These are phyloP conservation scores for Trachelus stipa DNA, from an alignment of 2,888 invertebrate genomes.

Conservation along the genomic window DNA sequence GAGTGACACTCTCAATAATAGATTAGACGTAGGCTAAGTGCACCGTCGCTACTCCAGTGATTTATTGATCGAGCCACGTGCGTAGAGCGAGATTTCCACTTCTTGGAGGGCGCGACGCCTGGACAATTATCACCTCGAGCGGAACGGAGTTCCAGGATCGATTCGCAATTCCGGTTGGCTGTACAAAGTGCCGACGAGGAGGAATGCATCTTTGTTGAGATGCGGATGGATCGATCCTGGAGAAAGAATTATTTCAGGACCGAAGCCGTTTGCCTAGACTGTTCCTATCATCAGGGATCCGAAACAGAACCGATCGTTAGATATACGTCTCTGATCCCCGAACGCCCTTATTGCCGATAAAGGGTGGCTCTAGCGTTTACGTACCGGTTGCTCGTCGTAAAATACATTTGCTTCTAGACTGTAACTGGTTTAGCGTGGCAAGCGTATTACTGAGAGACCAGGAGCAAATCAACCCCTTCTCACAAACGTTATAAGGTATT, in stretches of 20 bases:
- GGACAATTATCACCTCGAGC: no score
- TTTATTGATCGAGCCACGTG: conserved; percentile 57
- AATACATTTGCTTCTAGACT: conserved; percentile 36
- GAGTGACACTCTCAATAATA: conserved; percentile 63
- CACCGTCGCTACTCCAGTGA: conserved; percentile 46
- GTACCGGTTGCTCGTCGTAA: conserved; percentile 12
- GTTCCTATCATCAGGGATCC: no score
- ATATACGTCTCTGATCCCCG: neutral
- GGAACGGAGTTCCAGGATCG: no score
- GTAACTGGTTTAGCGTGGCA: conserved; percentile 53
- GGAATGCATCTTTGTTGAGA: neutral
- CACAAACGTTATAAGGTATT: neutral
- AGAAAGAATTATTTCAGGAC: neutral
- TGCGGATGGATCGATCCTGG: neutral
- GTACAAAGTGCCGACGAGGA: neutral
- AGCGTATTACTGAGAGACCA: conserved; percentile 46
- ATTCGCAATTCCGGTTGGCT: neutral
- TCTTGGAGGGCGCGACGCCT: conserved; percentile 29
- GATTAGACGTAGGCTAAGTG: conserved; percentile 62
- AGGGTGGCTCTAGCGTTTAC: neutral
- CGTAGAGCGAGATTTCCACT: conserved; percentile 53
- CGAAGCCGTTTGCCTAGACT: no score
- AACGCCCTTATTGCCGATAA: neutral
- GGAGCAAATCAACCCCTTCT: conserved; percentile 34
- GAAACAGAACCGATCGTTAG: no score